These are phyloP conservation scores for Proctacanthus coquilletti DNA, from an alignment of 1,140 invertebrate genomes.

Conservation along the genomic window DNA sequence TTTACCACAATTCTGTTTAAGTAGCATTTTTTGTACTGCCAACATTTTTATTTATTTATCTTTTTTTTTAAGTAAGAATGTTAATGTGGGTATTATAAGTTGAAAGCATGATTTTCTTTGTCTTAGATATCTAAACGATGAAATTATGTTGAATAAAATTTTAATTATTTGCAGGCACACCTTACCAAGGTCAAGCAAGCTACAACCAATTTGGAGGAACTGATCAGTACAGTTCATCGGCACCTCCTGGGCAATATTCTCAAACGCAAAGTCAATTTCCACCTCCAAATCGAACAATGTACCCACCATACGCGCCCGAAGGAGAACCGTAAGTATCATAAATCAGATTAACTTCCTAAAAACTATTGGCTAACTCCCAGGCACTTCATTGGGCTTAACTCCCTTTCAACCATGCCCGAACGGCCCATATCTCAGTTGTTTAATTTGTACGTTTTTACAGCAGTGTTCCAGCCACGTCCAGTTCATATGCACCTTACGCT, in stretches of 20 bases:
- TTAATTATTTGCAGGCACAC: conserved; percentile 18
- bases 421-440: no score
- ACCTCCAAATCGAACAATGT: conserved; percentile 49
- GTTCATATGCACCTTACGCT: conserved; percentile 25
- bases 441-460: no score
- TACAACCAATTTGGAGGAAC: conserved; percentile 30
- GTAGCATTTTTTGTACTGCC: no score
- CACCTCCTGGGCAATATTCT: conserved; percentile 36
- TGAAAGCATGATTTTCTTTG: no score
- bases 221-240: conserved; percentile 33
- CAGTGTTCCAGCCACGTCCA: conserved; percentile 23
- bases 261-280: conserved; percentile 48
- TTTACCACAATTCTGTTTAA: no score
- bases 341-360: neutral
- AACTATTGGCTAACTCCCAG: conserved; percentile 1
- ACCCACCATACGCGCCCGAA: conserved; percentile 57
- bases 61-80: no score
- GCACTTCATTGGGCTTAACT: no score
- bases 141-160: no score
- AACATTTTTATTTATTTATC: no score
- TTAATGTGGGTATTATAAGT: no score
- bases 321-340: conserved; percentile 25
- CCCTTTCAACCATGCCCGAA: no score
- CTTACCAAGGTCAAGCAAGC: conserved; percentile 35
- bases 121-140: no score